Conservation (phyloP, 2,888 invertebrate genomes). For the Tipula helvola region DNA sequence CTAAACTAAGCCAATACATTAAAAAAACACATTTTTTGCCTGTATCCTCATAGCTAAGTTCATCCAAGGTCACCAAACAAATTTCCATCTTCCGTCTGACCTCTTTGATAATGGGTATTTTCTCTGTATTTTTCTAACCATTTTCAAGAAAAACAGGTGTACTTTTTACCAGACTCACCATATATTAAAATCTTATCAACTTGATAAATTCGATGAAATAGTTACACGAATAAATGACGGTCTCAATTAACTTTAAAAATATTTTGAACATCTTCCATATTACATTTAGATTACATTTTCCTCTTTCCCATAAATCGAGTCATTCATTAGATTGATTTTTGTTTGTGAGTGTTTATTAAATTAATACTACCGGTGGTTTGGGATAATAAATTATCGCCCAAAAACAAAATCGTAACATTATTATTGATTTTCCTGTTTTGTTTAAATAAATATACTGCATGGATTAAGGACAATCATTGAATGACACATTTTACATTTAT, state of each 20-base stretch:
- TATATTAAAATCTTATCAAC: too few species aligned
- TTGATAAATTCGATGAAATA: too few species aligned
- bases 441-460: background rate
- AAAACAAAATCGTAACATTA: background rate
- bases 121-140: too few species aligned
- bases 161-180: too few species aligned
- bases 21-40: too few species aligned
- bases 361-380: background rate
- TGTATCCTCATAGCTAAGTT: too few species aligned
- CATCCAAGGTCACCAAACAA: too few species aligned
- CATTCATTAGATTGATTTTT: background rate
- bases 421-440: background rate
- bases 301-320: background rate
- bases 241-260: background rate
- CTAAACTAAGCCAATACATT: too few species aligned
- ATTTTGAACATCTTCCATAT: background rate
- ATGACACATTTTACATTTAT: background rate
- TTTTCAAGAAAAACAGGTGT: too few species aligned
- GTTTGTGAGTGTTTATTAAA: background rate
- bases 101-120: too few species aligned
- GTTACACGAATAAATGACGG: too few species aligned
- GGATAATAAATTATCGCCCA: background rate
- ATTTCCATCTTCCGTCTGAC: too few species aligned
- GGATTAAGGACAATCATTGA: background rate
- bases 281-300: background rate